Evolutionary conservation across 1,140 invertebrate genomes (phyloP), one percentile per base, ranked within the genome.

Genomic region (Nilaparvata lugens): DNA sequence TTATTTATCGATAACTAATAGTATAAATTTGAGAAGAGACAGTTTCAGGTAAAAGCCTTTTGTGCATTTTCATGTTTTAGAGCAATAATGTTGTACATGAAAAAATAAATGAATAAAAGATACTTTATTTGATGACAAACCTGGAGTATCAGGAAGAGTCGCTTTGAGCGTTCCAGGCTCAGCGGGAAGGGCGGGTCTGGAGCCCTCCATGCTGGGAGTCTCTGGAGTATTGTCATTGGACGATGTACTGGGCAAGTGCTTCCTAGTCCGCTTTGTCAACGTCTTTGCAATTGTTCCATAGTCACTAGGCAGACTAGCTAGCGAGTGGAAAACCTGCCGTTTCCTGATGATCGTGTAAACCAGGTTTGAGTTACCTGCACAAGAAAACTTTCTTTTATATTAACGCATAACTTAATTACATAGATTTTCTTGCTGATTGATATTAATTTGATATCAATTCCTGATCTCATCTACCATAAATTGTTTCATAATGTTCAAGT

Each of bases 301-400:
- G 73, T 99, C 97, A 53, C 89, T 91, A 2, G 95, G 93, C 58
- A 99, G 76, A 78, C 97, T 99, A 13, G 95, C 93, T 63, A 99
- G 77, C 58, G 91, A 83, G 77, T 99, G 95, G 76, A 99, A 99
- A 52, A 98, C 93, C 72, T 95, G 90, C 23, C 97, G 80, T 73
- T 99, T 99, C 43, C 96, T 82, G 67, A 99, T 99, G 62, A 99
- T 98, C 4, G 95, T 98, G 75, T 99, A 99, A 23, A 99, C 93
- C 61, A 99, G 79, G 81, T 98, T 98, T 16, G 94, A 94, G 74
- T 99, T 99, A 0, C 89, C 88, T 91, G 67, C 1, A n/a, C n/a
- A 67, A 69, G 51, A 60, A 57, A 58, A 56, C 59, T 64, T 38
- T n/a, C n/a, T n/a, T n/a, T n/a, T n/a, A n/a, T n/a, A n/a, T n/a